Percentiles rank a stretch among this genome's conserved stretches.
phyloP scores from a whole-genome alignment of 1,140 invertebrate genomes.

The Heliconius nattereri region DNA sequence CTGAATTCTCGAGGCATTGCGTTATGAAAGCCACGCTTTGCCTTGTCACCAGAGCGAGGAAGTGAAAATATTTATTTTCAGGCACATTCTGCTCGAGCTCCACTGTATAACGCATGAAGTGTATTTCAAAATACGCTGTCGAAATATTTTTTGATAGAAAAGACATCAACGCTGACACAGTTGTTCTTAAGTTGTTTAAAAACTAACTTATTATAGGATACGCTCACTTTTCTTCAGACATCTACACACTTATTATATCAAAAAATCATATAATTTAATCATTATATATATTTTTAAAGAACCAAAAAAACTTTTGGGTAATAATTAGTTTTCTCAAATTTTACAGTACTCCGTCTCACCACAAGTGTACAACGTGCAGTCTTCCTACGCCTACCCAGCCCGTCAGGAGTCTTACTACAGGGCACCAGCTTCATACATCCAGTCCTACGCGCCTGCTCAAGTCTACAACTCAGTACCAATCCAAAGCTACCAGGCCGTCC shows the following conservation, averaged over 20 bases:
- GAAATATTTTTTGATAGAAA: conserved; percentile 7
- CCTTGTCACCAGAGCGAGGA: no score
- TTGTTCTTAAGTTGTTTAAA: neutral
- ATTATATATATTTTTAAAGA: neutral
- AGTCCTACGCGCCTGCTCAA: conserved; percentile 17
- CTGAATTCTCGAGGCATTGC: no score
- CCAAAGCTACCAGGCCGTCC: conserved; percentile 12
- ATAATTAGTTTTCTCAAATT: neutral
- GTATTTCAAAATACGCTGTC: neutral
- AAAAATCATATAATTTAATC: neutral
- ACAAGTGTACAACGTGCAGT: conserved; percentile 27
- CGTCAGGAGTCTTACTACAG: conserved; percentile 28
- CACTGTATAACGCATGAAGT: neutral
- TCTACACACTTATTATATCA: neutral
- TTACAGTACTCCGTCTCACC: conserved; percentile 17
- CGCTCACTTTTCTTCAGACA: no score
- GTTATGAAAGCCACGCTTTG: no score
- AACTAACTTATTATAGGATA: no score
- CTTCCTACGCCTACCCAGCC: conserved; percentile 20
- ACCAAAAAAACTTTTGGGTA: no score
- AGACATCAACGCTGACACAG: conserved; percentile 29
- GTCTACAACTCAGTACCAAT: conserved; percentile 18
- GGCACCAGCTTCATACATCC: conserved; percentile 17
- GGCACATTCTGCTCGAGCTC: no score
- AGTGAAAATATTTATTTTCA: no score